Percentiles rank a stretch among this genome's conserved stretches.
Conservation (phyloP, 2,113 vertebrate species). For the Lycocorax pyrrhopterus region DNA sequence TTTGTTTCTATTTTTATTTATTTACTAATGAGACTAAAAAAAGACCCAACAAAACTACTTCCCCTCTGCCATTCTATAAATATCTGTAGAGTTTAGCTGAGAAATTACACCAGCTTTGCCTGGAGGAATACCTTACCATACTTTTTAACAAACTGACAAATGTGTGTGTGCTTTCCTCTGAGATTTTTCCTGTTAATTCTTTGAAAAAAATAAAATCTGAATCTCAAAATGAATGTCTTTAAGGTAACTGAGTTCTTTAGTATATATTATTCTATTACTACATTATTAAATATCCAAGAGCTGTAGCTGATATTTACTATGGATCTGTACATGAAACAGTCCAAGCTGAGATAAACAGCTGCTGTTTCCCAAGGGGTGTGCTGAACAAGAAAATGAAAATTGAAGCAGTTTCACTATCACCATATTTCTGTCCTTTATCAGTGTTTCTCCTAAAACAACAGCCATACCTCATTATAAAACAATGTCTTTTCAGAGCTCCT, state of each 20-base stretch:
- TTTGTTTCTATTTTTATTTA: background rate
- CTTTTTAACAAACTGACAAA: background rate
- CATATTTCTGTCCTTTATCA: background rate
- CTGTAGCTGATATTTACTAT: background rate
- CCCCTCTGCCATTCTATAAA: background rate
- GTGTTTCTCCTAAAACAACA: background rate
- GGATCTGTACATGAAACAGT: background rate
- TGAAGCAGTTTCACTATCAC: background rate
- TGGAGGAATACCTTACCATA: background rate
- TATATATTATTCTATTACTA: background rate
- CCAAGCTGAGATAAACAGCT: background rate
- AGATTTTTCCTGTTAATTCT: background rate
- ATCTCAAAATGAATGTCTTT: background rate
- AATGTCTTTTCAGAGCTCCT: background rate
- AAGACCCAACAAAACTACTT: background rate
- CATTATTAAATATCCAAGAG: background rate
- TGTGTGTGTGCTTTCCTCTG: fast-evolving
- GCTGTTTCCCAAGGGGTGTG: background rate
- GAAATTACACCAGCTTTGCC: background rate
- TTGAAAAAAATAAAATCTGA: background rate
- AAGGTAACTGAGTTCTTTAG: background rate
- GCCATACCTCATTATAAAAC: background rate
- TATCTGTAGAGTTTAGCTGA: background rate
- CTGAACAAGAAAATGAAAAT: background rate
- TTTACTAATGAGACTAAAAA: background rate